phyloP scores from a whole-genome alignment of 2,113 vertebrate genomes.

The Arothron firmamentum region DNA sequence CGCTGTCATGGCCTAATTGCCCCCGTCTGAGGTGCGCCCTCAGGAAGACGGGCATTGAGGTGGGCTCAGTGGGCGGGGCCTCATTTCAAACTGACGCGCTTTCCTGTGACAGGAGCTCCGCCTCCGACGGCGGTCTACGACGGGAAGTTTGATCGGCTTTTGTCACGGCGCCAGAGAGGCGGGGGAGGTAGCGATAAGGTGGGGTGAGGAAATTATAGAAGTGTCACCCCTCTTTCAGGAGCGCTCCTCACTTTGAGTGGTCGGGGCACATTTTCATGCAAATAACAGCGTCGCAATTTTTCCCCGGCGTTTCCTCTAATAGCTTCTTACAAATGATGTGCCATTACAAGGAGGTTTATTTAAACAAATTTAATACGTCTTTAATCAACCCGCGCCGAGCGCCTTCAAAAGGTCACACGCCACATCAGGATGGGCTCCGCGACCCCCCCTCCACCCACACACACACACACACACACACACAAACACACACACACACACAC shows the following conservation, averaged over 20 bases:
- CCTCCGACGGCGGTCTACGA: conserved; percentile 23
- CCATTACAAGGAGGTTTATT: conserved; percentile 99
- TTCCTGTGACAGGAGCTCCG: conserved; percentile 59
- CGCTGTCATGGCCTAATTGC: conserved; percentile 32
- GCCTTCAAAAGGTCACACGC: conserved; percentile 99
- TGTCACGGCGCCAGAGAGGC: conserved; percentile 62
- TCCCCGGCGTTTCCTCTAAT: conserved; percentile 86
- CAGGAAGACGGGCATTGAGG: conserved; percentile 7
- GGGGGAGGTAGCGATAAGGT: neutral
- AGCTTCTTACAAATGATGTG: conserved; percentile 99
- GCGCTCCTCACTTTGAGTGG: conserved; percentile 83
- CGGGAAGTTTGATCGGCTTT: conserved; percentile 77
- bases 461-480: conserved; percentile 80
- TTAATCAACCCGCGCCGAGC: conserved; percentile 94
- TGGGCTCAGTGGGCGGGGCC: conserved; percentile 15
- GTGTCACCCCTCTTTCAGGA: conserved; percentile 86
- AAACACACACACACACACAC: conserved; percentile 18
- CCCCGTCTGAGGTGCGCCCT: conserved; percentile 35
- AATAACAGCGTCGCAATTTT: conserved; percentile 86
- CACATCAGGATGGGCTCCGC: conserved; percentile 81
- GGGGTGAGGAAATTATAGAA: conserved; percentile 76
- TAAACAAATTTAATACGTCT: conserved; percentile 99
- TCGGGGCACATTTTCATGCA: conserved; percentile 96
- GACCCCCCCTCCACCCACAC: neutral
- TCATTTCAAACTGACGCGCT: conserved; percentile 41